phyloP scores from a whole-genome alignment of 2,888 invertebrate genomes.

The Eretmocerus hayati region DNA sequence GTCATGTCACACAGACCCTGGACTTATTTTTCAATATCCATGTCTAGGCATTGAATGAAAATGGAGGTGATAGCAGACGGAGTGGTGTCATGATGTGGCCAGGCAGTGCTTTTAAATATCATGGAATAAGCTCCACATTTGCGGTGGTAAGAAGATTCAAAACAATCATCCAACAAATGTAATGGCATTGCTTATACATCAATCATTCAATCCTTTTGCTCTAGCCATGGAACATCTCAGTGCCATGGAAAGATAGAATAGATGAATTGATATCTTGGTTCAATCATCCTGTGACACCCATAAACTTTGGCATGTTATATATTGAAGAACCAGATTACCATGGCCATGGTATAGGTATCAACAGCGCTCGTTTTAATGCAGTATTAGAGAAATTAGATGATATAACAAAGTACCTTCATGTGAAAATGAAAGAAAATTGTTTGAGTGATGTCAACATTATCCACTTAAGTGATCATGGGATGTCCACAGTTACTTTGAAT shows the following conservation, averaged over 20 bases:
- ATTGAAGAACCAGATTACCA: slow-evolving; percentile 63
- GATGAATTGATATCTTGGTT: slow-evolving; percentile 57
- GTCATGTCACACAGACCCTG: not conserved
- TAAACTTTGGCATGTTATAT: slow-evolving; percentile 63
- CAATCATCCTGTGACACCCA: slow-evolving; percentile 52
- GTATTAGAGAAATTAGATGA: slow-evolving; percentile 50
- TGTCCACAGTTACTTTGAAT: slow-evolving; percentile 52
- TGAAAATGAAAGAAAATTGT: slow-evolving; percentile 49
- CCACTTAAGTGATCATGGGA: slow-evolving; percentile 69
- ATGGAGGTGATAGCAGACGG: slow-evolving; percentile 47
- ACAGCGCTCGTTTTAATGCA: slow-evolving; percentile 44
- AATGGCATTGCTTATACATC: too few species aligned
- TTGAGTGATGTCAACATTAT: slow-evolving; percentile 58
- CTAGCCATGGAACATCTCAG: slow-evolving; percentile 35
- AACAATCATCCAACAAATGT: not conserved
- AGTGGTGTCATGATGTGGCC: slow-evolving; percentile 70
- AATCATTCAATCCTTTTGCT: slow-evolving; percentile 11
- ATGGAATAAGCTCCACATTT: slow-evolving; percentile 49
- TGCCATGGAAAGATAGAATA: slow-evolving; percentile 51
- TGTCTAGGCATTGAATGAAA: slow-evolving; percentile 55
- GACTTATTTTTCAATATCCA: slow-evolving; percentile 8
- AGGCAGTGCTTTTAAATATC: slow-evolving; percentile 53
- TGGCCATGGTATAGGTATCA: slow-evolving; percentile 58
- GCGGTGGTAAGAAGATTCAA: slow-evolving; percentile 27
- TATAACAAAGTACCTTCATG: slow-evolving; percentile 54